A percentile compares a stretch with the other conserved stretches of the same genome.
These are phyloP conservation scores for Pseudotriccus pelzelni DNA, from an alignment of 2,797 vertebrate species.

Conservation along the genomic window DNA sequence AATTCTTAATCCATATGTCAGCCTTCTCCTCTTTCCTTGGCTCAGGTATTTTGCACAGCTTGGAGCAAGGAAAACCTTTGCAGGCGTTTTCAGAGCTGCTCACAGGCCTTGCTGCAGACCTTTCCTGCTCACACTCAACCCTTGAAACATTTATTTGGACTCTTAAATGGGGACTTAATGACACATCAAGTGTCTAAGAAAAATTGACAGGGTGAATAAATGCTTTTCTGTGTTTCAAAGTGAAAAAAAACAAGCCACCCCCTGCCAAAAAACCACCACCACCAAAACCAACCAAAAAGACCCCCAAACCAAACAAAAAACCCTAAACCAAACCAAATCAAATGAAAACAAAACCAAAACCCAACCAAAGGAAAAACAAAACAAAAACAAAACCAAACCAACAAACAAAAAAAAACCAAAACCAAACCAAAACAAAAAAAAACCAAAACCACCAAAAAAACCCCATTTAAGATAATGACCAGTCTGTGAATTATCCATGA, in stretches of 20 bases:
- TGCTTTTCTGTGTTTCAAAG: background rate
- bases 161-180: background rate
- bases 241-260: background rate
- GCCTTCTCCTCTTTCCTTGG: background rate
- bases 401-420: no score
- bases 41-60: background rate
- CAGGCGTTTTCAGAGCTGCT: background rate
- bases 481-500: background rate
- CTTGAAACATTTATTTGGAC: background rate
- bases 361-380: background rate
- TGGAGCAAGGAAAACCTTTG: background rate
- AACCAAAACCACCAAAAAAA: background rate
- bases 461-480: background rate
- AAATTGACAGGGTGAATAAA: background rate
- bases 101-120: background rate
- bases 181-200: background rate
- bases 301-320: no score
- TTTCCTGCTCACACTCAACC: background rate
- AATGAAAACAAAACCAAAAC: no score
- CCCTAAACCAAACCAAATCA: no score
- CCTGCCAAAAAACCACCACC: no score
- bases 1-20: constrained; percentile 22
- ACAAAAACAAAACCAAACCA: background rate
- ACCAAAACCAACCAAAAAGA: no score
- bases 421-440: background rate